Evolutionary conservation across 2,113 vertebrate species (phyloP).

Genomic region (Marmota flaviventris): DNA sequence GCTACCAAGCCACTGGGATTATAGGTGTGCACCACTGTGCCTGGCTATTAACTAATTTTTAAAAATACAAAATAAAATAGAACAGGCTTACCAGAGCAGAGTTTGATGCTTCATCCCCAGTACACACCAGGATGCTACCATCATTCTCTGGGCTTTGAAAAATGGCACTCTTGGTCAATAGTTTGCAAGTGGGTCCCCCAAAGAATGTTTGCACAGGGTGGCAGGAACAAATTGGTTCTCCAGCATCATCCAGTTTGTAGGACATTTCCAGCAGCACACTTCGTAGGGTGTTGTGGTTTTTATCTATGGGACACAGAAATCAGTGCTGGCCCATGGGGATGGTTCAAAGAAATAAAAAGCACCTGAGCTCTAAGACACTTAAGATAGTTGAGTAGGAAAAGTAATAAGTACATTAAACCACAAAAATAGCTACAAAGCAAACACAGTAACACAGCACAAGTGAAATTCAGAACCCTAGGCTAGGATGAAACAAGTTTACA

Average conservation of each 20-base stretch:
- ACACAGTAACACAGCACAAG: background rate
- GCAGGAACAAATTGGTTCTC: constrained; percentile 91
- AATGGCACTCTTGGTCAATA: constrained; percentile 96
- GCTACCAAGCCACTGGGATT: too few species aligned
- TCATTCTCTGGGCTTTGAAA: constrained; percentile 92
- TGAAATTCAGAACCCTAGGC: background rate
- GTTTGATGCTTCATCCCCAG: constrained; percentile 95
- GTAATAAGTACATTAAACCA: background rate
- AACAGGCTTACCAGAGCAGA: constrained; percentile 93
- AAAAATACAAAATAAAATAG: background rate
- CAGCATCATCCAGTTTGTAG: constrained; percentile 86
- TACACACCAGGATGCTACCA: constrained; percentile 92
- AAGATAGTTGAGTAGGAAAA: background rate
- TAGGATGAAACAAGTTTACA: constrained; percentile 13
- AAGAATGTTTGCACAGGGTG: constrained; percentile 94
- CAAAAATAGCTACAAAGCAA: constrained; percentile 5
- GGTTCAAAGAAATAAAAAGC: constrained; percentile 26
- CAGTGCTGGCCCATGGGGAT: background rate
- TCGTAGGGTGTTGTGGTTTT: constrained; percentile 90
- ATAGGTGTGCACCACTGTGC: too few species aligned
- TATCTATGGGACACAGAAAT: constrained; percentile 87
- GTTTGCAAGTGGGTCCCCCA: constrained; percentile 94
- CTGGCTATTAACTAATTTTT: background rate
- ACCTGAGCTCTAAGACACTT: background rate
- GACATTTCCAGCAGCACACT: constrained; percentile 95